Base-by-base conservation (phyloP, 2,888 invertebrate genomes). In the Sclerodermus sp. region DNA sequence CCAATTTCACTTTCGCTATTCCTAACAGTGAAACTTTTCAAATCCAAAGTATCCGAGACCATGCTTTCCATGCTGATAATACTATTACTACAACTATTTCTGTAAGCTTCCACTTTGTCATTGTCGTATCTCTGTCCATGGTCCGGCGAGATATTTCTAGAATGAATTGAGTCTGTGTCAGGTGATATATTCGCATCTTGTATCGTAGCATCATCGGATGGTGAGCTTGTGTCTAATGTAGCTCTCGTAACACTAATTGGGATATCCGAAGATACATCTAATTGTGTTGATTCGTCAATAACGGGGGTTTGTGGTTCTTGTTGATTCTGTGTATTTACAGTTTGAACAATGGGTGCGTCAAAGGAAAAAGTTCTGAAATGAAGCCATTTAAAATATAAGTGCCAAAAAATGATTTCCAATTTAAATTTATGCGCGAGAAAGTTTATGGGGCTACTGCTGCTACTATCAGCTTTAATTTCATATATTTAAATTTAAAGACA, bases 1-100 rank as follows among this genome's bases (percentile, higher is more conserved):
- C 76, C 76, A 40, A 75, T 74, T 59, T 76, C 76, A 54, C 76
- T 76, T 32, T 74, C 73, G 47, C 74, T 75, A 52, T 74, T 73
- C 42, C 73, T 73, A 1, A 69, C 48, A 0, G 66, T 62, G 13
- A 58, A 67, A 51, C 67, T 73, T 38, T 61, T 70, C 2, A 71
- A 74, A 42, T 74, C 73, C 13, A 73, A 52, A 3, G 67, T 68
- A 38, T 74, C 74, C 9, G 72, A 73, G 5, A 68, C 60, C 42
- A 73, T 64, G 45, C 74, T 76, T 29, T 76, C 71, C 0, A 70
- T 67, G 48, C 76, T 75, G 32, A 70, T 55, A 42, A 73, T 75
- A 49, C 75, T 74, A 46, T 71, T 75, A 45, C 66, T 73, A 51
- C 68, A 68, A 43, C 73, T 77, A 45, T 67, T 67, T 49, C 60